phyloP scores from a whole-genome alignment of 2,797 vertebrate genomes.

The Geotrypetes seraphini region DNA sequence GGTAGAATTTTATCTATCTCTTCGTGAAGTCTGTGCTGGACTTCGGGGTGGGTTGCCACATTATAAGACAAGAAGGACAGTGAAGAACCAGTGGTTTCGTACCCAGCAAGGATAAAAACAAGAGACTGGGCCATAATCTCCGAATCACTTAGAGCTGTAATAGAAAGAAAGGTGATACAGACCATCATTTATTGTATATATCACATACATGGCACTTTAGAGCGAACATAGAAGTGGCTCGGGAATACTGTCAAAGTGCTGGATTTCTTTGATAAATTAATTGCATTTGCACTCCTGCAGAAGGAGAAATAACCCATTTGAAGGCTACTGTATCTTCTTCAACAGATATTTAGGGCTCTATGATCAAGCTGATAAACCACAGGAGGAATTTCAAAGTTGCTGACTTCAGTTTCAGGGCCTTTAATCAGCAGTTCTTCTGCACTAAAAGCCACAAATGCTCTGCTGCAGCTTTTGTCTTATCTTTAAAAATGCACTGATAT shows the following conservation, averaged over 20 bases:
- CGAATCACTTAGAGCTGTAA: slow-evolving; percentile 9
- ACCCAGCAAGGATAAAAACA: slow-evolving; percentile 38
- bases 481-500: too few relatives aligned
- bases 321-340: too few relatives aligned
- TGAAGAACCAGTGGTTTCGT: slow-evolving; percentile 18
- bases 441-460: too few relatives aligned
- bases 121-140: slow-evolving; percentile 32
- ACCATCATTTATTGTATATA: background rate
- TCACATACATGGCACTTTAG: background rate
- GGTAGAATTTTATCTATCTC: slow-evolving; percentile 21
- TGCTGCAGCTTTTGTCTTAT: too few relatives aligned
- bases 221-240: too few relatives aligned
- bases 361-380: too few relatives aligned
- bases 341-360: too few relatives aligned
- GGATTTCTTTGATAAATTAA: background rate
- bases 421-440: too few relatives aligned
- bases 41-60: slow-evolving; percentile 17
- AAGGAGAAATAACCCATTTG: too few relatives aligned
- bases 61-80: slow-evolving; percentile 3
- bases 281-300: too few relatives aligned
- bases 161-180: background rate
- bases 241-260: background rate
- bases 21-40: slow-evolving; percentile 32
- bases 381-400: too few relatives aligned
- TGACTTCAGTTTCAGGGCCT: too few relatives aligned